A percentile compares a stretch with the other conserved stretches of the same genome.
Evolutionary conservation across 2,888 invertebrate genomes (phyloP).

Genomic region (Rugalucina vietnamica): DNA sequence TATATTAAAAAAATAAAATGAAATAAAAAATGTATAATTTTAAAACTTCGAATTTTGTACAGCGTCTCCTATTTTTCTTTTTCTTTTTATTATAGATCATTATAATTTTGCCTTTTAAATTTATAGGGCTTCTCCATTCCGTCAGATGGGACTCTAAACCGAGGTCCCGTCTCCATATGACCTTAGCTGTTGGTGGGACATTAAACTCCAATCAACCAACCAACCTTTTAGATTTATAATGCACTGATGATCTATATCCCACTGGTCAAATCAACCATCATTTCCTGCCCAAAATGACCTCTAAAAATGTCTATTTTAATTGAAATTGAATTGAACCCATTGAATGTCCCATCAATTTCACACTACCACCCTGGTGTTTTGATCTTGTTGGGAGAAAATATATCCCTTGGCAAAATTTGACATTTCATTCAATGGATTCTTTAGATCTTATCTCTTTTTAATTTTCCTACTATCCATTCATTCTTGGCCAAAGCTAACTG

Average conservation of each 20-base stretch:
- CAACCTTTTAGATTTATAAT: too few species aligned
- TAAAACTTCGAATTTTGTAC: too few species aligned
- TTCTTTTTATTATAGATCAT: too few species aligned
- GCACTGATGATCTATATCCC: background rate
- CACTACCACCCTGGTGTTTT: slow-evolving; percentile 3
- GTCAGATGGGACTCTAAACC: too few species aligned
- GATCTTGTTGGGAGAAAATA: background rate
- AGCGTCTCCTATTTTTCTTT: too few species aligned
- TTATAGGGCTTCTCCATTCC: too few species aligned
- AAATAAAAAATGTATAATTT: too few species aligned
- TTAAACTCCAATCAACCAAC: too few species aligned
- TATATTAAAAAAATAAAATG: too few species aligned
- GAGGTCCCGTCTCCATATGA: too few species aligned
- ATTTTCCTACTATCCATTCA: slow-evolving; percentile 8
- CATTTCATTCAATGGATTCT: background rate
- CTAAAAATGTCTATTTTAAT: slow-evolving; percentile 14
- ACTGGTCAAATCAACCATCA: slow-evolving; percentile 10
- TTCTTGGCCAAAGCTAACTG: background rate
- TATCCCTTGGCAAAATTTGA: background rate
- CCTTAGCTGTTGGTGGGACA: too few species aligned
- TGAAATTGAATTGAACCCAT: background rate
- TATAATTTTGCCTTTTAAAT: too few species aligned
- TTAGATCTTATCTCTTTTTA: slow-evolving; percentile 7
- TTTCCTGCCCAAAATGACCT: background rate
- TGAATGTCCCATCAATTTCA: slow-evolving; percentile 8